Base-by-base conservation (phyloP, 2,797 vertebrate genomes). In the Champsocephalus esox region DNA sequence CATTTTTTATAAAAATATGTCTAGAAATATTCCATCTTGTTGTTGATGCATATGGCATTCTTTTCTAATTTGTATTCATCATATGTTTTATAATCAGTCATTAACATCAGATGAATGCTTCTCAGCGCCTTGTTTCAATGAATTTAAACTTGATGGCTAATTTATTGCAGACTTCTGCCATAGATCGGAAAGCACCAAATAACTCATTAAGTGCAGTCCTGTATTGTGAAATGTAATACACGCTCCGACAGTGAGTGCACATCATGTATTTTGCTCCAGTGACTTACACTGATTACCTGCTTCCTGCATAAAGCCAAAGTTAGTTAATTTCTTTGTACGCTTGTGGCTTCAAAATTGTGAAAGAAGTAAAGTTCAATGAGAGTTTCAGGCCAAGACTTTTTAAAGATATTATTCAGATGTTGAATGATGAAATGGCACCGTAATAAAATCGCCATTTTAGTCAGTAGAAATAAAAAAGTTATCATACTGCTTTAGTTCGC, bases 201-300 rank as follows among this genome's bases (percentile, higher is more conserved):
- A 50, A 56, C 17, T 64, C 69, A 85, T 79, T 28, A 80, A 55
- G 24, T 44, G 45, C 11, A 58, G 51, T 60, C 46, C 71, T 77
- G 9, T 67, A 68, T 51, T 48, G 38, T 73, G 49, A 50, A 73
- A 71, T 84, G 71, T 62, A 77, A 71, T 60, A 45, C 46, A 66
- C 54, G 1, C 75, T 77, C 69, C 13, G 64, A 5, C 51, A 71
- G 57, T 50, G 46, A 81, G 46, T 80, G 77, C 66, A 52, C 59
- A 68, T 34, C 56, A 60, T 82, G 17, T 64, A 73, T 68, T 77
- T 83, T 83, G 59, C 54, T 70, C 54, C 67, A 79, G 71, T 78
- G 69, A 83, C 13, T 85, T 66, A 71, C 51, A 74, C 51, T 72
- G 61, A 89, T 82, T 74, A 82, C 55, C 45, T 70, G 24, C 38